Evolutionary conservation across 1,140 invertebrate genomes (phyloP).

Genomic region (Polypedilum pembai): DNA sequence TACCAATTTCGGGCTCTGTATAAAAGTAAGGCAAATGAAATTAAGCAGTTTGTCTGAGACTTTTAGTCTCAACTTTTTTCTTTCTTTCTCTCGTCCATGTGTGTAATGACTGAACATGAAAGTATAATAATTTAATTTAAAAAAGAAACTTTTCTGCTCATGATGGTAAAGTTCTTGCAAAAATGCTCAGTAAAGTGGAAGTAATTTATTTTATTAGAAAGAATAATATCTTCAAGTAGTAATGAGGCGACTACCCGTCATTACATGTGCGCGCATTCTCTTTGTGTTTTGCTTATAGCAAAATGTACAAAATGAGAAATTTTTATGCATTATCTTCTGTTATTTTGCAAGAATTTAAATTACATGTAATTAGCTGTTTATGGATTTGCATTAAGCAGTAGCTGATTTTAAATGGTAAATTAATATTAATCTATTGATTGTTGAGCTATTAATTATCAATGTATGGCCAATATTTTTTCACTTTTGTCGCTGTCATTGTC

Average conservation of each 20-base stretch:
- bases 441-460: background rate
- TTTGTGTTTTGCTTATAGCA: background rate
- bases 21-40: too few species aligned
- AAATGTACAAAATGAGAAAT: background rate
- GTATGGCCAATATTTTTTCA: background rate
- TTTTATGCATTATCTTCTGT: background rate
- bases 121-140: background rate
- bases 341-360: conserved; percentile 4
- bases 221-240: conserved; percentile 1
- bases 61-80: too few species aligned
- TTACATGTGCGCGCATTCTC: background rate
- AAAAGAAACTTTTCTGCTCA: background rate
- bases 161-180: background rate
- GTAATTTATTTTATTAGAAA: background rate
- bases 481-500: background rate
- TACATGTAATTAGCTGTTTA: conserved; percentile 10
- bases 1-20: too few species aligned
- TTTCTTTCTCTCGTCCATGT: too few species aligned
- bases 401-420: conserved; percentile 23
- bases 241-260: background rate
- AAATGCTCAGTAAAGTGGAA: background rate
- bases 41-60: too few species aligned
- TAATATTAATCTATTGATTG: conserved; percentile 27
- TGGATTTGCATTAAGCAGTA: conserved; percentile 11
- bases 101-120: too few species aligned